These are phyloP conservation scores for Plebejus melissa DNA, from an alignment of 2,888 invertebrate species.

Conservation along the genomic window DNA sequence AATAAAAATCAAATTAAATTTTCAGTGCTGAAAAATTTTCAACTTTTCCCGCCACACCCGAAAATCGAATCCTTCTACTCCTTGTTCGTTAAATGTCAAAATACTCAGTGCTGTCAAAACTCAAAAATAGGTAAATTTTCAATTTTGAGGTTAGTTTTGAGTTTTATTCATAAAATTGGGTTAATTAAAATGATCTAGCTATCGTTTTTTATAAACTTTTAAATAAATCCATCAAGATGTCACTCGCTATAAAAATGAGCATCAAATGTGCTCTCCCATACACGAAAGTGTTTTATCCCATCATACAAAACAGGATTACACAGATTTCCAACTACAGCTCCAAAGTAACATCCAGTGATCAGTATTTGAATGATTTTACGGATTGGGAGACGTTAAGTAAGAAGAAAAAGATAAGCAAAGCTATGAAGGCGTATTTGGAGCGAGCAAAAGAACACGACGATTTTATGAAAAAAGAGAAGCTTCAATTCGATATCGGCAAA, in stretches of 20 bases:
- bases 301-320: constrained; percentile 42
- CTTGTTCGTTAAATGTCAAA: background rate
- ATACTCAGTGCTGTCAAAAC: background rate
- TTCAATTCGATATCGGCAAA: constrained; percentile 94
- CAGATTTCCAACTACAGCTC: constrained; percentile 49
- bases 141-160: constrained; percentile 1
- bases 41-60: too few species aligned
- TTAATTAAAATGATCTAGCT: background rate
- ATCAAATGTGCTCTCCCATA: constrained; percentile 50
- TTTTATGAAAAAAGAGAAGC: constrained; percentile 88
- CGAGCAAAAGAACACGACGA: constrained; percentile 88
- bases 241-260: constrained; percentile 41
- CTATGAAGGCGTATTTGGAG: constrained; percentile 93
- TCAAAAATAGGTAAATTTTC: background rate
- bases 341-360: constrained; percentile 42
- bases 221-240: constrained; percentile 44
- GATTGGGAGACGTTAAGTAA: constrained; percentile 68
- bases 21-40: too few species aligned
- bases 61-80: too few species aligned
- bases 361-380: constrained; percentile 52
- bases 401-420: constrained; percentile 87
- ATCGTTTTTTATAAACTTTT: background rate
- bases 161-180: background rate
- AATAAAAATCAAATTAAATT: too few species aligned
- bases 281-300: constrained; percentile 42